Evolutionary conservation across 2,113 vertebrate genomes (phyloP).

Genomic region (Elephas maximus): DNA sequence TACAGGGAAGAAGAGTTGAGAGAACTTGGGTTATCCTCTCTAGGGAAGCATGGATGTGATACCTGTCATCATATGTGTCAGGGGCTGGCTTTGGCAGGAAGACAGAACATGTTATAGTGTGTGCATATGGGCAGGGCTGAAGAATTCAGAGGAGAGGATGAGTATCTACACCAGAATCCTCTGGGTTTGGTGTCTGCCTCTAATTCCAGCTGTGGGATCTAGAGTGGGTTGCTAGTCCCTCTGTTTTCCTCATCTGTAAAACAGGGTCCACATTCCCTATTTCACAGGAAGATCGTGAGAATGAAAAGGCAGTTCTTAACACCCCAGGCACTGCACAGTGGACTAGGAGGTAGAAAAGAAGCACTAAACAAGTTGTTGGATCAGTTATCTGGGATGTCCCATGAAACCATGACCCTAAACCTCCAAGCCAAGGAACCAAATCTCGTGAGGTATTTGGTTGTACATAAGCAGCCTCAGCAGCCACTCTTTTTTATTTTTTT

Average conservation of each 20-base stretch:
- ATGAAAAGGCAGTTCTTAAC: not conserved
- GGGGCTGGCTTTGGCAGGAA: not conserved
- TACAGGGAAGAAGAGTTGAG: not conserved
- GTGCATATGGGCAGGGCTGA: not conserved
- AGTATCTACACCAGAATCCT: not conserved
- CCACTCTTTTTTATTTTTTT: no score
- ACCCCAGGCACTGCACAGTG: no score
- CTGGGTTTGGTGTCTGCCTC: not conserved
- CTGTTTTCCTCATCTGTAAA: conserved; percentile 43
- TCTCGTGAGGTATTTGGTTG: no score
- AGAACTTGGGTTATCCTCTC: not conserved
- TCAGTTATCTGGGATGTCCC: no score
- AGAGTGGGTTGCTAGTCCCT: not conserved
- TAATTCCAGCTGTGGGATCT: not conserved
- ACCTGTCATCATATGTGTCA: not conserved
- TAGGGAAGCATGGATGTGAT: not conserved
- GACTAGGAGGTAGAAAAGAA: no score
- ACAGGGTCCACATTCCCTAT: not conserved
- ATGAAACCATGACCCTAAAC: no score
- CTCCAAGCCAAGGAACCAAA: no score
- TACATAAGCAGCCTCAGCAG: no score
- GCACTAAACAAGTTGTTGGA: no score
- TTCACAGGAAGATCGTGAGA: not conserved
- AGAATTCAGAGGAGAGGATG: not conserved
- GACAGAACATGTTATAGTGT: no score